Evolutionary conservation across 2,888 invertebrate species (phyloP), one percentile per base, ranked within the genome.

Genomic region (Cheilosia pagana): DNA sequence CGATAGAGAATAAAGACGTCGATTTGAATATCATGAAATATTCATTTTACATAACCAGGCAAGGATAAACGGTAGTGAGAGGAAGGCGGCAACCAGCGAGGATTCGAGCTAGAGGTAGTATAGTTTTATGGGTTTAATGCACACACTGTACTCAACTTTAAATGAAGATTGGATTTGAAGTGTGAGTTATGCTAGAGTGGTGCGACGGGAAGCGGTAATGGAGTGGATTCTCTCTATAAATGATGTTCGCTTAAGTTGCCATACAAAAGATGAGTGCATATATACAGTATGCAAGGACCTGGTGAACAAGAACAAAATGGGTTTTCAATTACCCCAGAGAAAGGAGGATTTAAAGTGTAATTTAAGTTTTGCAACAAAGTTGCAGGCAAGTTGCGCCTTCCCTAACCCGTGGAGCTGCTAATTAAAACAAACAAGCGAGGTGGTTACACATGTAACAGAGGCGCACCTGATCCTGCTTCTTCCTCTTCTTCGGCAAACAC

Each of bases 21-120:
- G 71, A 81, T 85, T 81, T 81, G 81, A 76, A 85, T 85, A 85
- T 81, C 85, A 85, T 85, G 85, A 81, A 85, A 85, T 81, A 85
- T 85, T 81, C 85, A 85, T 85, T 75, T 83, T 75, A 45, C 81
- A 75, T 79, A 71, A 75, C 43, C 25, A 65, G 59, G 41, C 81
- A 68, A 62, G 63, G 70, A 62, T 57, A 63, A 63, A 57, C 41
- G 71, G 57, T 70, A 50, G 60, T 5, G 31, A 31, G 45, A 23
- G 31, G 39, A 50, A 52, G 21, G 10, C 57, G 21, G n/a, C 57
- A 50, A 59, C 7, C 43, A 43, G 53, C 35, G 65, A 21, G 48
- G 41, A 45, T 7, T 39, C 39, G 25, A 12, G 28, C 12, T 21
- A 57, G 41, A 12, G 14, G 52, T 16, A 4, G 45, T 57, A 76